Percentiles rank a stretch among this genome's conserved stretches.
These are phyloP conservation scores for Priocnemis perturbator DNA, from an alignment of 2,888 invertebrate genomes.

Conservation along the genomic window DNA sequence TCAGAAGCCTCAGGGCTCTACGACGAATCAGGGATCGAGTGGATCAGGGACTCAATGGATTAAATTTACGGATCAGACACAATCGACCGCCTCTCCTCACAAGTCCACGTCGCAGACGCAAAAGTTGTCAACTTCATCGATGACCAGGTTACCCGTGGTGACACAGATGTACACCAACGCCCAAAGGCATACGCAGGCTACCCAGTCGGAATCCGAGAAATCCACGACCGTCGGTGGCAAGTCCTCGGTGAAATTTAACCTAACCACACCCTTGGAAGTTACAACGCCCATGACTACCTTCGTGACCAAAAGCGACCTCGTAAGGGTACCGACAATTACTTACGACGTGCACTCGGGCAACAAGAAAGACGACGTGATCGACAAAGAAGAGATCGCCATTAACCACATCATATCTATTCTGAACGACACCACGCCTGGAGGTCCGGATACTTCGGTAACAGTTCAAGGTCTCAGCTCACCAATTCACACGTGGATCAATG, in stretches of 20 bases:
- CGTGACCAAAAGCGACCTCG: constrained; percentile 62
- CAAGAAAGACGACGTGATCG: constrained; percentile 67
- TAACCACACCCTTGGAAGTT: constrained; percentile 25
- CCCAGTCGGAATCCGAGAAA: constrained; percentile 14
- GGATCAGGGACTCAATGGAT: constrained; percentile 33
- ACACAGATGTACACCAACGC: constrained; percentile 54
- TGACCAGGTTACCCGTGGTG: constrained; percentile 40
- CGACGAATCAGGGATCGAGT: background rate
- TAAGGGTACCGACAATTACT: constrained; percentile 73
- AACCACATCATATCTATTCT: constrained; percentile 76
- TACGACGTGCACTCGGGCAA: constrained; percentile 66
- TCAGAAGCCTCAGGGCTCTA: constrained; percentile 5
- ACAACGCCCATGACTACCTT: constrained; percentile 66
- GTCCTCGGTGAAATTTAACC: constrained; percentile 41
- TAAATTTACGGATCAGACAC: constrained; percentile 34
- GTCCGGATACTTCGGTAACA: constrained; percentile 51
- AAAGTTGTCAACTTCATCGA: constrained; percentile 25
- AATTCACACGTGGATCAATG: constrained; percentile 67
- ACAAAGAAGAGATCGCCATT: constrained; percentile 73
- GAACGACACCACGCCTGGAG: constrained; percentile 69
- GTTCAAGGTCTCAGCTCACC: constrained; percentile 57
- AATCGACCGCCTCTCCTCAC: constrained; percentile 1
- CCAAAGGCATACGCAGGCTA: constrained; percentile 34
- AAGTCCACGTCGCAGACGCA: constrained; percentile 15
- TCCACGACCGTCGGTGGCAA: background rate